Evolutionary conservation across 2,797 vertebrate genomes (phyloP), one percentile per base, ranked within the genome.

Genomic region (Amniataba percoides): DNA sequence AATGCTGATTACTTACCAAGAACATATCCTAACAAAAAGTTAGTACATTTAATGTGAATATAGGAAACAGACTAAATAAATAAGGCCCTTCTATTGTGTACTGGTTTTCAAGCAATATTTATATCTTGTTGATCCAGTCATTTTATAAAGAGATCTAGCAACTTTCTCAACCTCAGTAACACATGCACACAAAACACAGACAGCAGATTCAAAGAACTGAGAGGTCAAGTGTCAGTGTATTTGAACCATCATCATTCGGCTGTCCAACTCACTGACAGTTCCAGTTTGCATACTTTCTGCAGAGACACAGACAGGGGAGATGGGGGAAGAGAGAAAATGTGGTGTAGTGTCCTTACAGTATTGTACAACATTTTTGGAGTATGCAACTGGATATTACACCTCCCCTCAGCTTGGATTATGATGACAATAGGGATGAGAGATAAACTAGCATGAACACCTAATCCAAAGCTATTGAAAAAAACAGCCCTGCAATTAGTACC

Each of bases 301-400:
- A 73, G 25, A 77, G 27, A 69, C 58, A 48, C 46, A 27, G 4
- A 18, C 19, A 61, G 19, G n/a, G 11, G 58, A 53, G 63, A 67
- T 42, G 52, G 60, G 70, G 45, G 31, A 31, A 27, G 39, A 11
- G 48, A 52, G 27, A 31, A 31, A 36, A 51, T 63, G 77, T 77
- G 75, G 73, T 81, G 88, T 90, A 90, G 85, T 87, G 90, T 92
- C 77, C 43, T 83, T 86, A 80, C 77, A 85, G 42, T 76, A 81
- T 8, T 75, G 58, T 86, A 90, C 74, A 80, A 70, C 64, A 69
- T 56, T 64, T 75, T 25, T 57, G n/a, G 58, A 81, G 63, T 81
- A 52, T 62, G 46, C 5, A 21, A 42, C 61, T 76, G 23, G 46
- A 43, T 67, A 49, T 57, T 48, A 78, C 73, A 46, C 68, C 70